A percentile compares a stretch with the other conserved stretches of the same genome.
Evolutionary conservation across 2,797 vertebrate species (phyloP).

Genomic region (Gambusia yucatana): DNA sequence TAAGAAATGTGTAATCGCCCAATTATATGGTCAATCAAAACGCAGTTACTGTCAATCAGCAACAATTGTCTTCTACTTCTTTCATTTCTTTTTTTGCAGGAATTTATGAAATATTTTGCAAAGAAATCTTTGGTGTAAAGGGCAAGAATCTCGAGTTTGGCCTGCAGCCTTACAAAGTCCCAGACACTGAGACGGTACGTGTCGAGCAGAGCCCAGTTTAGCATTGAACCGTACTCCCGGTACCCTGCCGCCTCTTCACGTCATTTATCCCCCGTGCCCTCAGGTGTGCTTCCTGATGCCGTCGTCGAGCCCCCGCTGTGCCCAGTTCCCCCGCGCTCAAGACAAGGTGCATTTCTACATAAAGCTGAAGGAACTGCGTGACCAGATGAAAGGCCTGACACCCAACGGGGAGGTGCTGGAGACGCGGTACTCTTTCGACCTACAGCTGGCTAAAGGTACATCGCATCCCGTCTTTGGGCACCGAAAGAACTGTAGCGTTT

Average conservation of each 20-base stretch:
- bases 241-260: background rate
- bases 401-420: slow-evolving; percentile 79
- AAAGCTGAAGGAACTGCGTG: slow-evolving; percentile 94
- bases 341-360: slow-evolving; percentile 99
- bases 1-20: no score
- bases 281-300: slow-evolving; percentile 98
- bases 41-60: background rate
- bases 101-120: slow-evolving; percentile 99
- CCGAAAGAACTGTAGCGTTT: background rate
- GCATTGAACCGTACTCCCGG: background rate
- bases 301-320: slow-evolving; percentile 95
- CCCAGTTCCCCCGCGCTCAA: slow-evolving; percentile 97
- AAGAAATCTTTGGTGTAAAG: slow-evolving; percentile 96
- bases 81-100: slow-evolving; percentile 73
- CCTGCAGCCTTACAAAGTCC: slow-evolving; percentile 95
- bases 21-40: no score
- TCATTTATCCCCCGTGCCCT: background rate
- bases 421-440: slow-evolving; percentile 89
- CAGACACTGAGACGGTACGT: slow-evolving; percentile 93
- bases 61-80: background rate
- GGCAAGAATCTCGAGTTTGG: slow-evolving; percentile 97
- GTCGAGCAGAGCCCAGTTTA: background rate
- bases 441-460: slow-evolving; percentile 93
- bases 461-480: no score
- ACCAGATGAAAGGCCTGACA: slow-evolving; percentile 87